These are phyloP conservation scores for Frankliniella fusca DNA, from an alignment of 2,888 invertebrate species.

Conservation along the genomic window DNA sequence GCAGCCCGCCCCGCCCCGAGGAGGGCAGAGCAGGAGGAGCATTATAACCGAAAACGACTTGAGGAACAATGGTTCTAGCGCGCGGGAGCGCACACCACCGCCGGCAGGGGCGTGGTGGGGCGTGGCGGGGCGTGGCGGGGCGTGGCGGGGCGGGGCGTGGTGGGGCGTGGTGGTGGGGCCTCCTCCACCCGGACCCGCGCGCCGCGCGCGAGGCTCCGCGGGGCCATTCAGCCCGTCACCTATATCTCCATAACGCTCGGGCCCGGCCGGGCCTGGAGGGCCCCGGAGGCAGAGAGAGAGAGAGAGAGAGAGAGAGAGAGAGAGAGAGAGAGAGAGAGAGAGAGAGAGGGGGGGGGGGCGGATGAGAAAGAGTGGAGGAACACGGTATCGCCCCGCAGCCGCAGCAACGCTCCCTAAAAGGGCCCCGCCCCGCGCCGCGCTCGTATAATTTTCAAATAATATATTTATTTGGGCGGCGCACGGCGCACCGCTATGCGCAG, in stretches of 20 bases:
- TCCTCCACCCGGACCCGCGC: too few species aligned
- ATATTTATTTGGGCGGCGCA: neutral
- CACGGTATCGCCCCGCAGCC: neutral
- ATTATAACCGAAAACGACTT: neutral
- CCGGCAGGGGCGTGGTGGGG: too few species aligned
- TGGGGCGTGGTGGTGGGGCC: too few species aligned
- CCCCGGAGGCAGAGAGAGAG: neutral
- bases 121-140: too few species aligned
- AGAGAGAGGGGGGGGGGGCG: too few species aligned
- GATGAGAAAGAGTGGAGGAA: too few species aligned
- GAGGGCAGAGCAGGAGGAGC: neutral
- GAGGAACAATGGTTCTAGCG: neutral
- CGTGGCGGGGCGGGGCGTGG: too few species aligned
- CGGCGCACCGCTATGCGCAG: neutral
- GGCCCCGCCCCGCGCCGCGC: too few species aligned
- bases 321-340: too few species aligned
- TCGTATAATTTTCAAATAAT: slow-evolving; percentile 21
- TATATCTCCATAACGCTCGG: neutral
- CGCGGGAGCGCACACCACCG: neutral
- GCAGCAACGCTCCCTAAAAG: neutral
- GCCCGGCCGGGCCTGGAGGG: neutral
- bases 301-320: too few species aligned
- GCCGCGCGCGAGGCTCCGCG: neutral
- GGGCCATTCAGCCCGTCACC: slow-evolving; percentile 9
- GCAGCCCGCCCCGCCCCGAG: neutral